These are phyloP conservation scores for Ophonus ardosiacus DNA, from an alignment of 2,888 invertebrate genomes.

Conservation along the genomic window DNA sequence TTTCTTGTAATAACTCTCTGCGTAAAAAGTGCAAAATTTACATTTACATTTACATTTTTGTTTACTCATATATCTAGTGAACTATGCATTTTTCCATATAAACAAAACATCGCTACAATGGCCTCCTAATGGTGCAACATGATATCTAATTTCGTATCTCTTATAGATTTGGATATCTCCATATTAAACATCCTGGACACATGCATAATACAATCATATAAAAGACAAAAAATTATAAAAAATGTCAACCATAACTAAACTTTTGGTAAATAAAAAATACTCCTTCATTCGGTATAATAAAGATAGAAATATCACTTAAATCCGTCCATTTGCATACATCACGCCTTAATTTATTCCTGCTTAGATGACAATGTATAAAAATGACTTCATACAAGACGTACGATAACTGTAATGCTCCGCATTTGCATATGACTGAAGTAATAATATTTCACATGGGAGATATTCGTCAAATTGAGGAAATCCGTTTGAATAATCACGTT, in stretches of 20 bases:
- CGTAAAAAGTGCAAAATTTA: no score
- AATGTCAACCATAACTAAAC: background rate
- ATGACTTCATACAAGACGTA: constrained; percentile 32
- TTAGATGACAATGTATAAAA: constrained; percentile 12
- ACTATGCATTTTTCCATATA: no score
- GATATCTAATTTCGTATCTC: no score
- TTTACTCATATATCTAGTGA: no score
- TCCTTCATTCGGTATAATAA: background rate
- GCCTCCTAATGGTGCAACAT: no score
- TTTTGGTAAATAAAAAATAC: background rate
- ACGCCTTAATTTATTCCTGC: constrained; percentile 8
- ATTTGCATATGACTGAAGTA: constrained; percentile 13
- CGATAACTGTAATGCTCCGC: constrained; percentile 10
- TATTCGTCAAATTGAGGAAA: constrained; percentile 46
- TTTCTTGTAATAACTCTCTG: no score
- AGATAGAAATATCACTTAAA: background rate
- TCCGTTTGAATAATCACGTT: constrained; percentile 36
- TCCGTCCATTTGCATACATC: constrained; percentile 28
- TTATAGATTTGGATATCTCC: no score
- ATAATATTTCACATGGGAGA: constrained; percentile 32
- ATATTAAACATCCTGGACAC: no score
- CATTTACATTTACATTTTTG: no score
- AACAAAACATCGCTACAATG: no score
- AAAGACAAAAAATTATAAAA: no score
- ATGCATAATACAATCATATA: no score